Evolutionary conservation across 2,888 invertebrate species (phyloP).

Genomic region (Microctonus aethiopoides): DNA sequence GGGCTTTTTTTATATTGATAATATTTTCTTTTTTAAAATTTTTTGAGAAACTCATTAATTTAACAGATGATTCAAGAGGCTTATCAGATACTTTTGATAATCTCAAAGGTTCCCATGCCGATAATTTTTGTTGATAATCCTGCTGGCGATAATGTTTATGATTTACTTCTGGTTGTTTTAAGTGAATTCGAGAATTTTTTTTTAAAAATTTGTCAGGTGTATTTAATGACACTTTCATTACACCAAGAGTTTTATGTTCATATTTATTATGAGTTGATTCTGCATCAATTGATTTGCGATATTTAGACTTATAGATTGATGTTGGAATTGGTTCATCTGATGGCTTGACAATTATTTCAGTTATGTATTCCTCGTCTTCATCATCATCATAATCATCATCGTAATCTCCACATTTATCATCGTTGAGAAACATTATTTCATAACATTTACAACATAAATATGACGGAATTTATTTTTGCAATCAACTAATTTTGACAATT

Average conservation of each 20-base stretch:
- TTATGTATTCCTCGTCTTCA: constrained; percentile 31
- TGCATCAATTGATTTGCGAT: constrained; percentile 37
- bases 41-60: not conserved
- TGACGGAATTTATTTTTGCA: too few species aligned
- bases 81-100: constrained; percentile 20
- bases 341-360: constrained; percentile 35
- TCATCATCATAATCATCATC: constrained; percentile 33
- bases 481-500: not conserved
- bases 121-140: constrained; percentile 45
- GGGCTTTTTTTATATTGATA: constrained; percentile 69
- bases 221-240: constrained; percentile 42
- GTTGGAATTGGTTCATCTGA: constrained; percentile 13
- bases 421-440: not conserved
- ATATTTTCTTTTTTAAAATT: constrained; percentile 74
- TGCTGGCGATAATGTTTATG: constrained; percentile 47
- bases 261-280: constrained; percentile 43
- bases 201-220: constrained; percentile 47
- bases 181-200: constrained; percentile 41
- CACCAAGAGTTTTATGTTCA: constrained; percentile 51
- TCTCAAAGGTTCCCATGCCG: constrained; percentile 45
- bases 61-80: constrained; percentile 35
- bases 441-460: not conserved
- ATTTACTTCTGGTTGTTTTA: constrained; percentile 34
- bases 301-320: constrained; percentile 45
- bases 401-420: constrained; percentile 5